These are phyloP conservation scores for Drosophila neocordata DNA, from an alignment of 1,140 invertebrate genomes.

Conservation along the genomic window DNA sequence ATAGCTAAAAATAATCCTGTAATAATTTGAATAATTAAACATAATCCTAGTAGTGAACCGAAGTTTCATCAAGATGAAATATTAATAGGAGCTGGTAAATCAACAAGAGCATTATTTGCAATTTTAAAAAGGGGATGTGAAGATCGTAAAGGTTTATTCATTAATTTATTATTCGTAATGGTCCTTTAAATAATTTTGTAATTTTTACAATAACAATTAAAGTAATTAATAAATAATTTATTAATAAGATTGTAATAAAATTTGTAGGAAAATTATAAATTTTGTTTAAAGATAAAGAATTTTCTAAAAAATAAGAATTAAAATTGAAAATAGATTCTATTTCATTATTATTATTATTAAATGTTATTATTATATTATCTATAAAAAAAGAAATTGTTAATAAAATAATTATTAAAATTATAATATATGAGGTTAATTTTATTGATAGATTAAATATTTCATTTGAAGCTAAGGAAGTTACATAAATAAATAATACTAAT, in stretches of 20 bases:
- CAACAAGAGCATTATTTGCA: slow-evolving; percentile 84
- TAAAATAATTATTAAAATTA: slow-evolving; percentile 12
- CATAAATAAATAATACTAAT: slow-evolving; percentile 55
- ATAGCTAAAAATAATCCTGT: slow-evolving; percentile 85
- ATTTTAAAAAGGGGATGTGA: slow-evolving; percentile 47
- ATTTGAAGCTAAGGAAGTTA: slow-evolving; percentile 84
- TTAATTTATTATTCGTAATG: slow-evolving; percentile 83
- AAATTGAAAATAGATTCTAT: slow-evolving; percentile 40
- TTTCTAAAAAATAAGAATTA: slow-evolving; percentile 60
- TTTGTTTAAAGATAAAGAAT: slow-evolving; percentile 83
- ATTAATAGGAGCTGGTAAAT: slow-evolving; percentile 84
- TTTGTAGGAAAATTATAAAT: slow-evolving; percentile 82
- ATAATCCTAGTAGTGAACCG: slow-evolving; percentile 84
- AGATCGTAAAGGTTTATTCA: slow-evolving; percentile 82
- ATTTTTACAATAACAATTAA: slow-evolving; percentile 78
- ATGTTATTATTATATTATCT: slow-evolving; percentile 28
- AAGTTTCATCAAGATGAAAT: slow-evolving; percentile 82
- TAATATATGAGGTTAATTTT: slow-evolving; percentile 49
- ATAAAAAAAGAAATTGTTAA: slow-evolving; percentile 25
- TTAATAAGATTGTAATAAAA: slow-evolving; percentile 83
- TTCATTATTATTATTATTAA: slow-evolving; percentile 46
- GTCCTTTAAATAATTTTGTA: slow-evolving; percentile 80
- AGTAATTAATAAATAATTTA: slow-evolving; percentile 83
- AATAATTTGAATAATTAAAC: slow-evolving; percentile 86
- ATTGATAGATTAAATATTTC: slow-evolving; percentile 83